Conservation (phyloP, 2,797 vertebrate genomes). For the Bovichtus variegatus region DNA sequence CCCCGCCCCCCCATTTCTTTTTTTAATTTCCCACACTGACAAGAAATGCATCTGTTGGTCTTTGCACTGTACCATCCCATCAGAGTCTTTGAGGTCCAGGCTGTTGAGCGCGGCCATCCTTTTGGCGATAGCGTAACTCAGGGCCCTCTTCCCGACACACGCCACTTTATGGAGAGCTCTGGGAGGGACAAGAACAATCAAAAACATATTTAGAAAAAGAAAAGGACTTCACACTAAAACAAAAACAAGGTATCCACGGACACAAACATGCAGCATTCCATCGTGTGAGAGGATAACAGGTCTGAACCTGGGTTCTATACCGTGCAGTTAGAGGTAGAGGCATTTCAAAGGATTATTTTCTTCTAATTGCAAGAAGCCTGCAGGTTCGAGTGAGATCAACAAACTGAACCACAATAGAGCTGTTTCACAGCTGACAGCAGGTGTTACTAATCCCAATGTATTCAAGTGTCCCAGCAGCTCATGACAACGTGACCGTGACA, state of each 20-base stretch:
- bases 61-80: constrained; percentile 84
- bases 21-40: too few species aligned
- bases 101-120: constrained; percentile 83
- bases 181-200: constrained; percentile 14
- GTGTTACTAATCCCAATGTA: background rate
- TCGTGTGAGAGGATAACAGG: background rate
- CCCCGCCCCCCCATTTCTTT: too few species aligned
- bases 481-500: background rate
- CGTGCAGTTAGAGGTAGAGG: background rate
- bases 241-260: background rate
- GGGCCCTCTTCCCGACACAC: constrained; percentile 85
- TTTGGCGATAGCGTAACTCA: constrained; percentile 83
- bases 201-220: background rate
- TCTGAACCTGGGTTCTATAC: background rate
- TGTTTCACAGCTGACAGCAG: background rate
- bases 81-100: constrained; percentile 84
- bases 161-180: constrained; percentile 87
- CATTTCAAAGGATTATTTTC: background rate
- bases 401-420: background rate
- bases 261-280: background rate
- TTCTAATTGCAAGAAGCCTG: background rate
- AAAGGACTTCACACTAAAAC: background rate
- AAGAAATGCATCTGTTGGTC: background rate
- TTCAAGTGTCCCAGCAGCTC: background rate
- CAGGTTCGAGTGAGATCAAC: background rate